These are phyloP conservation scores for Chiloscyllium punctatum DNA, from an alignment of 2,797 vertebrate species.

Conservation along the genomic window DNA sequence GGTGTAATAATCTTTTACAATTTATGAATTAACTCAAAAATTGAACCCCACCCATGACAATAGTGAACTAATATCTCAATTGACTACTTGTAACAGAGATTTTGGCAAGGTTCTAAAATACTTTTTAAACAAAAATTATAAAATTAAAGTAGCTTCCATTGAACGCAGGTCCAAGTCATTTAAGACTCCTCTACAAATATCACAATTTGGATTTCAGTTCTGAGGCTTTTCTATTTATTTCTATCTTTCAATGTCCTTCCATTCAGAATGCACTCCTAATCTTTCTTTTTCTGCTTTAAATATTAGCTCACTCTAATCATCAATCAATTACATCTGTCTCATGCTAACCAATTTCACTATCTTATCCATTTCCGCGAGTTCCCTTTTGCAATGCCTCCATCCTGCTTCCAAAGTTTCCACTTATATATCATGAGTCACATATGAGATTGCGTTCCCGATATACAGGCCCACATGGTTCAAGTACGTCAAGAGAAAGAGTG, in stretches of 20 bases:
- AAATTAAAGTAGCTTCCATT: background rate
- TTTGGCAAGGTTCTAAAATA: background rate
- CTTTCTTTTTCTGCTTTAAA: background rate
- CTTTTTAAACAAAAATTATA: background rate
- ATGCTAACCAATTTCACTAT: background rate
- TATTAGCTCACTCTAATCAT: background rate
- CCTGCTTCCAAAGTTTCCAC: background rate
- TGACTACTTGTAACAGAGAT: background rate
- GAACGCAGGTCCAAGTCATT: background rate
- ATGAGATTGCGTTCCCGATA: background rate
- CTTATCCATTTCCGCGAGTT: background rate
- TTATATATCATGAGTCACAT: background rate
- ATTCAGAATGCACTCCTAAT: background rate
- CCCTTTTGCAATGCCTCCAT: background rate
- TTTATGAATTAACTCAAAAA: background rate
- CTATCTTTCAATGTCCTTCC: background rate
- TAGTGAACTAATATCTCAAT: background rate
- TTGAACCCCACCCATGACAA: background rate
- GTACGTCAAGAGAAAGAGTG: background rate
- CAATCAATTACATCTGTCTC: background rate
- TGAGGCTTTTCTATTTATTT: background rate
- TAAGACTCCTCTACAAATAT: background rate
- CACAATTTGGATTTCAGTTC: background rate
- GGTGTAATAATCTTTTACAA: background rate
- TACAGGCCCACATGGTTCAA: background rate